A percentile compares a stretch with the other conserved stretches of the same genome.
These are phyloP conservation scores for Hylia prasina DNA, from an alignment of 2,113 vertebrate genomes.

Conservation along the genomic window DNA sequence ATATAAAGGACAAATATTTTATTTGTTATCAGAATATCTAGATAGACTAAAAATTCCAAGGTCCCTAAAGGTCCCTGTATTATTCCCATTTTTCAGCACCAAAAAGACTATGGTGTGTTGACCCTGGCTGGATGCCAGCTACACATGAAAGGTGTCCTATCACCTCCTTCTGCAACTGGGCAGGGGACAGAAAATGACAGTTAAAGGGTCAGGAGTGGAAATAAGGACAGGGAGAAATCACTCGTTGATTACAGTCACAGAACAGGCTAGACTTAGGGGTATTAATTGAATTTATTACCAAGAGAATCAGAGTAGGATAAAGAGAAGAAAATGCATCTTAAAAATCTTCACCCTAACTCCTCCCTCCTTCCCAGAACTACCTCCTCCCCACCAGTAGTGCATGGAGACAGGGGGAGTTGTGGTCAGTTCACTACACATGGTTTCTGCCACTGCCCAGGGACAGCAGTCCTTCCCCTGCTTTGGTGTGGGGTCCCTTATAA, in stretches of 20 bases:
- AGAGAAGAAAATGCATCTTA: not conserved
- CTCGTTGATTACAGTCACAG: fast-evolving
- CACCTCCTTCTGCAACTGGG: not conserved
- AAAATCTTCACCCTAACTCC: not conserved
- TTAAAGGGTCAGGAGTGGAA: not conserved
- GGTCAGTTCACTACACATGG: not conserved
- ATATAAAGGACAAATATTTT: not conserved
- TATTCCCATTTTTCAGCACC: not conserved
- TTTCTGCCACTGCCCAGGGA: not conserved
- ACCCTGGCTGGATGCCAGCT: not conserved
- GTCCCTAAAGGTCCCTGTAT: not conserved
- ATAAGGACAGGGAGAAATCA: not conserved
- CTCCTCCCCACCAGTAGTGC: not conserved
- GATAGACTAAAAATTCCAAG: not conserved
- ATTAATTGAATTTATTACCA: not conserved
- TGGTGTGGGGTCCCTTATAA: fast-evolving
- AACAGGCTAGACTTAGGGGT: not conserved
- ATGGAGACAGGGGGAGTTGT: not conserved
- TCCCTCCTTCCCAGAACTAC: not conserved
- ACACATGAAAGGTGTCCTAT: fast-evolving
- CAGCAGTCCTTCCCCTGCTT: not conserved
- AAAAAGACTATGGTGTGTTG: not conserved
- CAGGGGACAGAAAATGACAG: not conserved
- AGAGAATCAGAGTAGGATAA: not conserved
- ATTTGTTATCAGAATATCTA: not conserved